These are phyloP conservation scores for Sternarchorhynchus goeldii DNA, from an alignment of 2,797 vertebrate genomes.

Conservation along the genomic window DNA sequence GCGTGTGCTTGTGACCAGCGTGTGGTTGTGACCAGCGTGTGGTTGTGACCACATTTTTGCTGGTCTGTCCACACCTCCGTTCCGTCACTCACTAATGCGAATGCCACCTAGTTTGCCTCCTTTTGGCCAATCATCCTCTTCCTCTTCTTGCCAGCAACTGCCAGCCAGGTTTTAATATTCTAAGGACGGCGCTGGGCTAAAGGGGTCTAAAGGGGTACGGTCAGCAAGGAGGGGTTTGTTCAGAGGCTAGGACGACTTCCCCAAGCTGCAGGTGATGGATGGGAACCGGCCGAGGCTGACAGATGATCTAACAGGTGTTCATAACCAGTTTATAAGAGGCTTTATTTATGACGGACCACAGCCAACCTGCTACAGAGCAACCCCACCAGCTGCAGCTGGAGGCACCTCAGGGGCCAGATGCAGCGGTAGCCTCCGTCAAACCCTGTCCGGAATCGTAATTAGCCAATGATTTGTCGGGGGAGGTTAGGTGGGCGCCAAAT, in stretches of 20 bases:
- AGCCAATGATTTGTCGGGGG: slow-evolving; percentile 79
- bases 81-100: slow-evolving; percentile 83
- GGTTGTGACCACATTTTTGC: too few species aligned
- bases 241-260: slow-evolving; percentile 82
- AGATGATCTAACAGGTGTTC: slow-evolving; percentile 97
- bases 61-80: slow-evolving; percentile 71
- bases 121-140: slow-evolving; percentile 74
- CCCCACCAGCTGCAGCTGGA: slow-evolving; percentile 84
- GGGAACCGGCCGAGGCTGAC: slow-evolving; percentile 88
- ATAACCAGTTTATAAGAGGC: slow-evolving; percentile 95
- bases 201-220: slow-evolving; percentile 75
- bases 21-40: slow-evolving; percentile 83
- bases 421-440: slow-evolving; percentile 79
- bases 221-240: slow-evolving; percentile 73
- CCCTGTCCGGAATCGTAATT: slow-evolving; percentile 89
- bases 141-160: slow-evolving; percentile 25
- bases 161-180: slow-evolving; percentile 35
- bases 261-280: slow-evolving; percentile 90
- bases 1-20: slow-evolving; percentile 82
- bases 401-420: slow-evolving; percentile 83
- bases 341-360: slow-evolving; percentile 94
- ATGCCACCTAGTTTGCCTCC: slow-evolving; percentile 87
- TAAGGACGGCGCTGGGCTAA: slow-evolving; percentile 41
- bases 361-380: slow-evolving; percentile 86
- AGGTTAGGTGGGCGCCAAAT: slow-evolving; percentile 59